Evolutionary conservation across 2,113 vertebrate genomes (phyloP).

Genomic region (Emydocephalus ijimae): DNA sequence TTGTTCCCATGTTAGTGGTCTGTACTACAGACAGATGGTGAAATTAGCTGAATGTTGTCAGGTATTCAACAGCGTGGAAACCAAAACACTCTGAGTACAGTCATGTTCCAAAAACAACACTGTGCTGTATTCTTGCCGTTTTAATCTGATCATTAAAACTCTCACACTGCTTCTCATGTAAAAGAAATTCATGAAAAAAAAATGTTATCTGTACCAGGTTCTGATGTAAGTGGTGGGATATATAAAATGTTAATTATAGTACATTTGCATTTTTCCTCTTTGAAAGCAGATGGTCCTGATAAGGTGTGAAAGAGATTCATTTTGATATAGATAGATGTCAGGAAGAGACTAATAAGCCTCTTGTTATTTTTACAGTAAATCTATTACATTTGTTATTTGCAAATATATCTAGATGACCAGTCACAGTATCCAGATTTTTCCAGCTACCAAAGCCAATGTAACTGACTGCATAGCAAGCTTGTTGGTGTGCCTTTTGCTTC

Average conservation of each 20-base stretch:
- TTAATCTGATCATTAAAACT: not conserved
- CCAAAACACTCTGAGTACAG: not conserved
- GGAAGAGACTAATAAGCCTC: not conserved
- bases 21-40: not conserved
- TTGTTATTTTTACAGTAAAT: not conserved
- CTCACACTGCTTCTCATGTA: not conserved
- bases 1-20: not conserved
- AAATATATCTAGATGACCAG: not conserved
- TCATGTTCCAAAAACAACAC: not conserved
- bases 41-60: not conserved
- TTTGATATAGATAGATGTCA: not conserved
- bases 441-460: not conserved
- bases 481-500: not conserved
- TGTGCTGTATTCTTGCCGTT: not conserved
- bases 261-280: not conserved
- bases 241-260: conserved; percentile 3
- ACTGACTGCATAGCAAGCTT: not conserved
- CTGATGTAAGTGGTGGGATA: not conserved
- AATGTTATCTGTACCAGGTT: not conserved
- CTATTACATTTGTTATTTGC: not conserved
- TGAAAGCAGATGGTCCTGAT: conserved; percentile 2
- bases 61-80: not conserved
- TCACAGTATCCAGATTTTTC: not conserved
- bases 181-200: not conserved
- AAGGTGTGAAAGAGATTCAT: not conserved